Evolutionary conservation across 2,113 vertebrate species (phyloP), one percentile per base, ranked within the genome.

Genomic region (Mesocricetus auratus): DNA sequence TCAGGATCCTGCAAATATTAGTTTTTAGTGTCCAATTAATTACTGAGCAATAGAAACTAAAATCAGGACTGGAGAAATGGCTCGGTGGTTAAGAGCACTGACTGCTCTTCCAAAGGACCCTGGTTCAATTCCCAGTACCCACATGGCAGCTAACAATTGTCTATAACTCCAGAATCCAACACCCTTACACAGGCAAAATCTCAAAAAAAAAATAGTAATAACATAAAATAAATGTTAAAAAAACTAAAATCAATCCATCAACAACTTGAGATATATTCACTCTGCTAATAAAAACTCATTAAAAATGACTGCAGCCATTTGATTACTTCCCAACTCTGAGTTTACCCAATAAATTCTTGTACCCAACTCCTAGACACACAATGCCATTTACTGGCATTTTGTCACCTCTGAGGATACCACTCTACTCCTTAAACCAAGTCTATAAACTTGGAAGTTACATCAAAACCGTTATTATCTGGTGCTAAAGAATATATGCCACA

Each of bases 401-500:
- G 50, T 22, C 71, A 90, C 5, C 66, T 82, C 64, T 85, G 58
- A 10, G 91, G 6, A 96, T 90, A 94, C n/a, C 64, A 91, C 10
- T 62, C n/a, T 24, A 88, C 45, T 88, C 22, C 53, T 66, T 22
- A 85, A 62, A 91, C 6, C 66, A 97, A 85, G 53, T 39, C 56
- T 81, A 96, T 33, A 95, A 95, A 95, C 45, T 91, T 91, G 58
- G 21, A 26, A 95, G 29, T 3, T 71, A 50, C 24, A 88, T 21
- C 33, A 94, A 94, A 93, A 86, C 17, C 11, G 36, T 68, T 71
- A 75, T 33, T 95, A 88, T 42, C 16, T 85, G 21, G 77, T 36
- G 93, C 74, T 89, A 68, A 94, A 88, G 53, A 36, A 13, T 64
- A 53, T 39, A 7, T 19, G 21, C 85, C 56, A 87, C 3, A 71